Base-by-base conservation (phyloP, 2,113 vertebrate genomes). In the Eleginops maclovinus region DNA sequence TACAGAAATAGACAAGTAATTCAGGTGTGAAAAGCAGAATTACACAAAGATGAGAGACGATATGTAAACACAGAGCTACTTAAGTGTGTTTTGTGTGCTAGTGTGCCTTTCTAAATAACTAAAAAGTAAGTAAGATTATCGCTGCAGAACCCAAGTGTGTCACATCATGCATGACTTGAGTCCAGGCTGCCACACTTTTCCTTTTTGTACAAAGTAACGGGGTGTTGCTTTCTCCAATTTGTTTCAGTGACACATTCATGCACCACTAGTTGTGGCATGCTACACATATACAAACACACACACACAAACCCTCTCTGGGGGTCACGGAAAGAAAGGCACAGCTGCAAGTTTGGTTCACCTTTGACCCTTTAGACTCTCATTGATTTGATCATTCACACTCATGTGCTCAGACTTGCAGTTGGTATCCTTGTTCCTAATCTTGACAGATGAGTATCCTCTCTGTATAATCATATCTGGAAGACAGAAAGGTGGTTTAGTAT, bases 271-370 rank as follows among this genome's bases (percentile, higher is more conserved):
- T 4, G 6, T 79, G 75, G 82, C 77, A 28, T 84, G 19, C 53
- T 56, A 66, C 76, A 60, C 58, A 59, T 70, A 65, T 53, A 75
- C 47, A 75, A 63, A 66, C 59, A 43, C 62, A 59, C 61, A 40
- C 60, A 66, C 74, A 64, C 69, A 36, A 72, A 13, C 17, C 2
- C 13, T 77, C 70, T 68, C 51, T 21, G 4, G 40, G 54, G 79
- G 75, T 82, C 68, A 72, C 59, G 46, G 40, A 79, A 69, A 75
- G 56, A 72, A 49, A 74, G 74, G 74, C 31, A 0, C 85, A 91
- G 87, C 86, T 91, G 88, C 77, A 85, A 73, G 79, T 83, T 67
- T 56, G 24, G 17, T 9, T 85, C 50, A 82, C 89, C 89, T 91
- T 87, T 90, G 86, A 88, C 83, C 81, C 22, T 72, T 46, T 9